Evolutionary conservation across 2,797 vertebrate genomes (phyloP).

Genomic region (Champsocephalus gunnari): DNA sequence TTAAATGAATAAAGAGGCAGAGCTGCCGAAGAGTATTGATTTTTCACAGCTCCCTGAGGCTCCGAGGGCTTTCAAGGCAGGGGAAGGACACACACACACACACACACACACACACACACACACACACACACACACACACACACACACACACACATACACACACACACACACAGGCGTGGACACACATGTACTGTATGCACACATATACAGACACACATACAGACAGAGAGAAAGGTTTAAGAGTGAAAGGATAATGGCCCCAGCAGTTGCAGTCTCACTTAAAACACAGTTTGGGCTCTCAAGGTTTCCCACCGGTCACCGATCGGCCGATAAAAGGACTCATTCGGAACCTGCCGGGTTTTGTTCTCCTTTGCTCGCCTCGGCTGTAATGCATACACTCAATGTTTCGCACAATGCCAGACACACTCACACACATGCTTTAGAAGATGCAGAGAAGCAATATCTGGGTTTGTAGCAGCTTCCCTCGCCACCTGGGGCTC

Average conservation of each 20-base stretch:
- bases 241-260: constrained; percentile 87
- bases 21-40: constrained; percentile 89
- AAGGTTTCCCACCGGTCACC: constrained; percentile 80
- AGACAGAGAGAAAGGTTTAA: constrained; percentile 81
- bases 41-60: constrained; percentile 87
- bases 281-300: constrained; percentile 85
- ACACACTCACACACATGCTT: constrained; percentile 45
- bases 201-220: constrained; percentile 76
- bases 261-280: constrained; percentile 86
- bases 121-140: constrained; percentile 68
- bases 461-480: constrained; percentile 52
- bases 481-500: constrained; percentile 69
- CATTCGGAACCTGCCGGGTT: constrained; percentile 77
- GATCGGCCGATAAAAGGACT: constrained; percentile 79
- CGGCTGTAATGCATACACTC: constrained; percentile 76
- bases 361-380: constrained; percentile 71
- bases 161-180: constrained; percentile 63
- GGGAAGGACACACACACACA: constrained; percentile 78
- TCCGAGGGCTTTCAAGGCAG: constrained; percentile 85
- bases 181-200: constrained; percentile 70
- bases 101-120: constrained; percentile 57
- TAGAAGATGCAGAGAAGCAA: constrained; percentile 43
- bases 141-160: constrained; percentile 67
- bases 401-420: constrained; percentile 58
- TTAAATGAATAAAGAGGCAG: constrained; percentile 89